phyloP scores from a whole-genome alignment of 2,888 invertebrate genomes.

The Coremacera marginata region DNA sequence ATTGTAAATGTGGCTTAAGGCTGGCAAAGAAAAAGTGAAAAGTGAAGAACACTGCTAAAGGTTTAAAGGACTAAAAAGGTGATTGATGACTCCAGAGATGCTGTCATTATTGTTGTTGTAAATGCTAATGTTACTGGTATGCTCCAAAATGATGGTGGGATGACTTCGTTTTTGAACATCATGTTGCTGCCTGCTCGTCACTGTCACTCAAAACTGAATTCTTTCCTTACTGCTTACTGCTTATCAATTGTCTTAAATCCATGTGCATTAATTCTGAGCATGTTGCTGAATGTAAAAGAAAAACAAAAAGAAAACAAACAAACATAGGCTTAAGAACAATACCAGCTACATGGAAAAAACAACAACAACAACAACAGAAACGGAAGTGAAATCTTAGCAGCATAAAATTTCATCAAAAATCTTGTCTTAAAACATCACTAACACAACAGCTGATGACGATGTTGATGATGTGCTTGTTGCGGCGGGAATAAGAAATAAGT shows the following conservation, averaged over 20 bases:
- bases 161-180: neutral
- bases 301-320: neutral
- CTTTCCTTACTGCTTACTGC: neutral
- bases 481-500: neutral
- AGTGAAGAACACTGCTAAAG: neutral
- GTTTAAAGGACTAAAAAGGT: neutral
- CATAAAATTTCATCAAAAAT: conserved; percentile 7
- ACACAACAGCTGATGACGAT: neutral
- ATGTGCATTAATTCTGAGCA: neutral
- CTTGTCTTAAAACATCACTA: too few species aligned
- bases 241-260: neutral
- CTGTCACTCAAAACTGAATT: neutral
- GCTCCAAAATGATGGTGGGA: too few species aligned
- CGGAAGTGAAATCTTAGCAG: neutral
- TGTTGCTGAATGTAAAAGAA: neutral
- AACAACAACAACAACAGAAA: neutral
- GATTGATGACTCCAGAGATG: neutral
- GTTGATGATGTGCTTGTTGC: neutral
- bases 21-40: neutral
- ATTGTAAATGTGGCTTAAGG: neutral
- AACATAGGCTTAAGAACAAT: neutral
- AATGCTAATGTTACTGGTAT: too few species aligned
- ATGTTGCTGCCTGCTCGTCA: neutral
- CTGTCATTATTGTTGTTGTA: too few species aligned
- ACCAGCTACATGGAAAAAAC: neutral